These are phyloP conservation scores for Chelon auratus DNA, from an alignment of 2,797 vertebrate species.

Conservation along the genomic window DNA sequence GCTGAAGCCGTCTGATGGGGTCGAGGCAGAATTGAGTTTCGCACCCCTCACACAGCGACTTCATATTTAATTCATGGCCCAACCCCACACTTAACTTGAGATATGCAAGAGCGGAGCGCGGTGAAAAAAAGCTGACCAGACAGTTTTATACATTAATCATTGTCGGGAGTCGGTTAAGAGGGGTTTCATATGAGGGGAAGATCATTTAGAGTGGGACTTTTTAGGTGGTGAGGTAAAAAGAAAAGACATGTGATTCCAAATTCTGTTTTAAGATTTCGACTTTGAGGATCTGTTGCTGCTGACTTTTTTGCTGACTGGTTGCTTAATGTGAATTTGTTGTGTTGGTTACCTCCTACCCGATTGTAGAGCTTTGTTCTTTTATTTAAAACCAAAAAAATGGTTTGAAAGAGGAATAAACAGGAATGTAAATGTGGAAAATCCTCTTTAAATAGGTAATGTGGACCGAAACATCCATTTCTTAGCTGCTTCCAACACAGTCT, in stretches of 20 bases:
- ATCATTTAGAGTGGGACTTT: slow-evolving; percentile 52
- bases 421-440: no score
- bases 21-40: slow-evolving; percentile 37
- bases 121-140: slow-evolving; percentile 57
- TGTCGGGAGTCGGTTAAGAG: slow-evolving; percentile 38
- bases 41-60: slow-evolving; percentile 28
- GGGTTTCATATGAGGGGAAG: slow-evolving; percentile 46
- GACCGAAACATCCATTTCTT: no score
- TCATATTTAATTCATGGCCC: slow-evolving; percentile 71
- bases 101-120: slow-evolving; percentile 36
- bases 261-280: slow-evolving; percentile 15
- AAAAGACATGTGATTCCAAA: not conserved
- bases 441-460: no score
- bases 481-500: no score
- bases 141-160: slow-evolving; percentile 74
- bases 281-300: slow-evolving; percentile 9
- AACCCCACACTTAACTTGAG: slow-evolving; percentile 59
- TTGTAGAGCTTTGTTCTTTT: not conserved
- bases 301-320: slow-evolving; percentile 1
- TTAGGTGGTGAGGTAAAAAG: slow-evolving; percentile 21
- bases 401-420: no score
- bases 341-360: not conserved
- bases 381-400: no score
- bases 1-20: slow-evolving; percentile 26
- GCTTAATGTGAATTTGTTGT: not conserved